A percentile compares a stretch with the other conserved stretches of the same genome.
Conservation (phyloP, 2,113 vertebrate genomes). For the Ictidomys tridecemlineatus region DNA sequence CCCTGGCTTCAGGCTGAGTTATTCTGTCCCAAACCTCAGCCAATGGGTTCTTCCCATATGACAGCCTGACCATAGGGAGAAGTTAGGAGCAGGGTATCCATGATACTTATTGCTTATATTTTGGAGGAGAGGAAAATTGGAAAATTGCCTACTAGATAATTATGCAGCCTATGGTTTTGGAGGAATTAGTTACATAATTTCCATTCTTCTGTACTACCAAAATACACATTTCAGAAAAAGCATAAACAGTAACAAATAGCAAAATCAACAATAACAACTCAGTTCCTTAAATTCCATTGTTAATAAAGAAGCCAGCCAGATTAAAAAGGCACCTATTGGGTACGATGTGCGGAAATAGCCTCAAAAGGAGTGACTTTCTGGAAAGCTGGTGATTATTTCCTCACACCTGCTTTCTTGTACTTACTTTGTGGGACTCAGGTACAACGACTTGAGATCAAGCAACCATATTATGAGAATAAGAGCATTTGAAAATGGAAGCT, state of each 20-base stretch:
- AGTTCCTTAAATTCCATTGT: neutral
- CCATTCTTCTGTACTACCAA: neutral
- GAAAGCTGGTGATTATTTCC: neutral
- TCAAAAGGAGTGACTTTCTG: neutral
- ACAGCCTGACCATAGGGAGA: neutral
- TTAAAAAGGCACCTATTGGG: neutral
- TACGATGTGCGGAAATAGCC: neutral
- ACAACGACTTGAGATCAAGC: neutral
- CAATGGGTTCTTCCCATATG: neutral
- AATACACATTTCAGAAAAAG: neutral
- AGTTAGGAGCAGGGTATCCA: fast-evolving
- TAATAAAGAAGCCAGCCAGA: neutral
- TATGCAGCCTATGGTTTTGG: neutral
- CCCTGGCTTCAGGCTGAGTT: neutral
- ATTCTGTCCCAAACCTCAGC: neutral
- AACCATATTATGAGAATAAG: neutral
- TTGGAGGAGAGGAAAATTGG: neutral
- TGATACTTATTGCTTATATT: neutral
- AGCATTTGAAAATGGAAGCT: neutral
- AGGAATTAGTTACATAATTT: neutral
- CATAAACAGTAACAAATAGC: neutral
- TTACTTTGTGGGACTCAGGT: neutral
- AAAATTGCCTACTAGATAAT: neutral
- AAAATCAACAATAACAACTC: neutral
- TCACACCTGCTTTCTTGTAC: neutral